Evolutionary conservation across 2,888 invertebrate species (phyloP), one percentile per base, ranked within the genome.

Genomic region (Lypha dubia): DNA sequence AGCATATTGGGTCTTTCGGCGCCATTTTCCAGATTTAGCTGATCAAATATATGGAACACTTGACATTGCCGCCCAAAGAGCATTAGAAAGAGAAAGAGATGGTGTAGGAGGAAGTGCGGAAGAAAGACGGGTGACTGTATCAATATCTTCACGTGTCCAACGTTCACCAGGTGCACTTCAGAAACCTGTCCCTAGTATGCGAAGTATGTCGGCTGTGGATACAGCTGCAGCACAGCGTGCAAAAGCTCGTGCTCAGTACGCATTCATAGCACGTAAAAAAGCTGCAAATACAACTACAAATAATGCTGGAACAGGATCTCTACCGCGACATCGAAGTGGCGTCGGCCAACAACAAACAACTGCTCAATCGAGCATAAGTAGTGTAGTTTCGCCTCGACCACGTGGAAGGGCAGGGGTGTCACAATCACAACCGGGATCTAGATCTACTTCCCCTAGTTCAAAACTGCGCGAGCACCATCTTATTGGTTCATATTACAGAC

Each of bases 121-220:
- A 22, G 90, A 90, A 17, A 84, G 89, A 0, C 87, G 90, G 7
- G 88, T 89, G 3, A 88, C 88, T n/a, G 83, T 89, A 0, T 60
- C 85, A 5, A 75, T 84, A 4, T 80, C 87, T 0, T 83, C 89
- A 1, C 89, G 91, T 28, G 87, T 90, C n/a, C 89, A 89, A 51
- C 89, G 90, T 56, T 88, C 91, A 0, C 88, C 89, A 0, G 88
- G 88, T 20, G 86, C 88, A 1, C 32, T 91, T 28, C 90, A 89
- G 15, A 90, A 90, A 76, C 87, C 90, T 8, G 87, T 90, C 80
- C 90, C 91, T 68, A 94, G 95, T 88, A 93, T 96, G 89, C 94
- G 98, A 87, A 98, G 98, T 71, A 97, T 97, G 90, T 98, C 98
- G 73, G 98, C 98, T 56, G 96, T 98, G 89, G 98, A 99, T 93